phyloP scores from a whole-genome alignment of 2,797 vertebrate genomes.

The Amazona ochrocephala region DNA sequence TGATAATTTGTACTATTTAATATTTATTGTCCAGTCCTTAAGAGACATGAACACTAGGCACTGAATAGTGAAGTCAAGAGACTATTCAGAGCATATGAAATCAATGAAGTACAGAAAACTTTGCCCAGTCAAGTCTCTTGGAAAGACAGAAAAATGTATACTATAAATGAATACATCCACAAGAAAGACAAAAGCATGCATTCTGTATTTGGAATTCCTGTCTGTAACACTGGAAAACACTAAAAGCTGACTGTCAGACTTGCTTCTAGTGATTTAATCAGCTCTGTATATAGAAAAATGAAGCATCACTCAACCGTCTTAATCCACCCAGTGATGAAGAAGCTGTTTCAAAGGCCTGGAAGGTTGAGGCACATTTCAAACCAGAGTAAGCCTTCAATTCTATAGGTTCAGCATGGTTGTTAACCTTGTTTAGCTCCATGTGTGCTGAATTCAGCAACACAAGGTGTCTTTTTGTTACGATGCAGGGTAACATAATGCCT shows the following conservation, averaged over 20 bases:
- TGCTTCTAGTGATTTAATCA: background rate
- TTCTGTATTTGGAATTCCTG: background rate
- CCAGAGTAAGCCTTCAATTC: background rate
- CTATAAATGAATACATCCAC: background rate
- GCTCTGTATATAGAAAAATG: background rate
- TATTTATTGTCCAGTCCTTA: background rate
- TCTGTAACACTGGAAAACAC: background rate
- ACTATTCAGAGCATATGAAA: background rate
- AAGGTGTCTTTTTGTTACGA: background rate
- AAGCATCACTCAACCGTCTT: background rate
- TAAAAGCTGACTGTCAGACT: background rate
- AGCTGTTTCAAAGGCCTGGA: background rate
- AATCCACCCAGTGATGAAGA: background rate
- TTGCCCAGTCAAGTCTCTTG: background rate
- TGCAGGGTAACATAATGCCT: background rate
- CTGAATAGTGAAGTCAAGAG: background rate
- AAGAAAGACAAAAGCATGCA: background rate
- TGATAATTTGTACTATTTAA: constrained; percentile 32
- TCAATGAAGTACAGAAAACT: background rate
- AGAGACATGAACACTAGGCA: background rate
- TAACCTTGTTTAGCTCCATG: background rate
- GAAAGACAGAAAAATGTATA: background rate
- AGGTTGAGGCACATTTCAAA: background rate
- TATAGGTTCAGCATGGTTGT: background rate
- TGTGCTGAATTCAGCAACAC: background rate